Evolutionary conservation across 1,140 invertebrate genomes (phyloP).

Genomic region (Pseudomyrmex sp.): DNA sequence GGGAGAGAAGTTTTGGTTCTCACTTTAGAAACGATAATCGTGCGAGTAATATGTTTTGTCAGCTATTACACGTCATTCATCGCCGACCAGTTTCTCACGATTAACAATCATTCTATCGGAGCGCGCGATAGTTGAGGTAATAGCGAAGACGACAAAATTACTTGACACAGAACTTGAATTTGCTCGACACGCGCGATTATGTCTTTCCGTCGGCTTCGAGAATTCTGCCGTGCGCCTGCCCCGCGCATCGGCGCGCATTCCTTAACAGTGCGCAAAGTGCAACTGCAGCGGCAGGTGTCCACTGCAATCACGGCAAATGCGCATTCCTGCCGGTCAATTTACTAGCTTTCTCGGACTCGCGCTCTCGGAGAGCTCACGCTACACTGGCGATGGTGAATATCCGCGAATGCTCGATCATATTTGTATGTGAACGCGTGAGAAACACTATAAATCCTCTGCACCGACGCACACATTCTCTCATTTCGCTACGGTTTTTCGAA

Average conservation of each 20-base stretch:
- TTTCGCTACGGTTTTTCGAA: too few species aligned
- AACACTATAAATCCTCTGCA: too few species aligned
- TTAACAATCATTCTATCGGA: neutral
- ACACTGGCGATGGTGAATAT: slow-evolving; percentile 36
- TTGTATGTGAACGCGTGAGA: slow-evolving; percentile 67
- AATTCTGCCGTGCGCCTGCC: slow-evolving; percentile 17
- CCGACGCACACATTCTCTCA: too few species aligned
- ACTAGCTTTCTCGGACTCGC: slow-evolving; percentile 79
- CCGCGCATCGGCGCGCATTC: slow-evolving; percentile 44
- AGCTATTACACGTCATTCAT: neutral
- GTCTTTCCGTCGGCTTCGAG: neutral
- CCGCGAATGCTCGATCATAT: slow-evolving; percentile 58
- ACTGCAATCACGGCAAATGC: slow-evolving; percentile 78
- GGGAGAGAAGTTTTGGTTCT: neutral
- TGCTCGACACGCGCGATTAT: slow-evolving; percentile 25
- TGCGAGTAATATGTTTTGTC: too few species aligned
- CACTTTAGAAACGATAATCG: neutral
- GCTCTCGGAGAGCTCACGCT: slow-evolving; percentile 23
- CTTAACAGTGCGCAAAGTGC: slow-evolving; percentile 69
- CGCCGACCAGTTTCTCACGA: neutral
- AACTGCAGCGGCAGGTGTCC: slow-evolving; percentile 75
- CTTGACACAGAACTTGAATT: slow-evolving; percentile 56
- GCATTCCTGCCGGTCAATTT: slow-evolving; percentile 79
- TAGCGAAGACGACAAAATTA: slow-evolving; percentile 34
- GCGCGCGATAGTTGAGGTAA: slow-evolving; percentile 3